These are phyloP conservation scores for Semicossyphus pulcher DNA, from an alignment of 2,113 vertebrate species.

Conservation along the genomic window DNA sequence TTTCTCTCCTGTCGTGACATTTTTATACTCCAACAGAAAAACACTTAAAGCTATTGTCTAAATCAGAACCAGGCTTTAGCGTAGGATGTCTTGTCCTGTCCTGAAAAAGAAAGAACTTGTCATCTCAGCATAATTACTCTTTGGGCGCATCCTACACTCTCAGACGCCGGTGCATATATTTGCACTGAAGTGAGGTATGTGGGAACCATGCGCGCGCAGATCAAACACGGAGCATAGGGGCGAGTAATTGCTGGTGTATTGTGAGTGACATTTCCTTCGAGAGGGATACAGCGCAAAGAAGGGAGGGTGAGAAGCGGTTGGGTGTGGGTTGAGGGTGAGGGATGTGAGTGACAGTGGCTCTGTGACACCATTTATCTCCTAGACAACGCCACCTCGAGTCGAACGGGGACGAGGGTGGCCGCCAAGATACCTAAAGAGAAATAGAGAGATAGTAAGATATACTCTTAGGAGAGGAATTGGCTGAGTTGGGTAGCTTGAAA, in stretches of 20 bases:
- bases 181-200: conserved; percentile 9
- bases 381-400: conserved; percentile 31
- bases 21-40: conserved; percentile 23
- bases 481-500: conserved; percentile 39
- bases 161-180: conserved; percentile 23
- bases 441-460: conserved; percentile 10
- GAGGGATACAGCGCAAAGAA: conserved; percentile 33
- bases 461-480: conserved; percentile 21
- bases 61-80: conserved; percentile 19
- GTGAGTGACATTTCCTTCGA: conserved; percentile 60
- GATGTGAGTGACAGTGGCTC: conserved; percentile 49
- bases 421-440: conserved; percentile 26
- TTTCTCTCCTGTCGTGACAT: neutral
- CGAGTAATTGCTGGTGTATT: conserved; percentile 65
- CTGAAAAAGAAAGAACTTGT: too few relatives aligned
- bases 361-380: conserved; percentile 63
- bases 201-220: conserved; percentile 1
- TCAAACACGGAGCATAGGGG: conserved; percentile 33
- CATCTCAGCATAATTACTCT: too few relatives aligned
- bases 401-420: conserved; percentile 28
- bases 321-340: conserved; percentile 15
- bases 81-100: too few relatives aligned
- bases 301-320: conserved; percentile 7
- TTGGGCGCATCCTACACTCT: conserved; percentile 24
- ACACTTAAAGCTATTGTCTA: conserved; percentile 31